Percentiles rank a stretch among this genome's conserved stretches.
Conservation (phyloP, 2,113 vertebrate genomes). For the Chlamydotis undulata region DNA sequence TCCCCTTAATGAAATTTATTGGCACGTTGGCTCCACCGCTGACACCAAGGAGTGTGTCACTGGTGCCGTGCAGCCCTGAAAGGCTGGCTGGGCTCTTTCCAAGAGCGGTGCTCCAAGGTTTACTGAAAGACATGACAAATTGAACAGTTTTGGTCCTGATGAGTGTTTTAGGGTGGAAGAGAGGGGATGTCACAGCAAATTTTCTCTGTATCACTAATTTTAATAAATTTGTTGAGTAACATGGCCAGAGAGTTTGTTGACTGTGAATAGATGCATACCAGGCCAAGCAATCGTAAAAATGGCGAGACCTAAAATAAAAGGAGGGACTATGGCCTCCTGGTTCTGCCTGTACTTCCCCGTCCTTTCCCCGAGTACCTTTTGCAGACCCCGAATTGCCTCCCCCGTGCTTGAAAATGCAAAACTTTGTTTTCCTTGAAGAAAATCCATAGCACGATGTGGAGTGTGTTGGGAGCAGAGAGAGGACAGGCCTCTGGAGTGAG, state of each 20-base stretch:
- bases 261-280: not conserved
- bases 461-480: not conserved
- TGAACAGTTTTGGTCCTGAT: not conserved
- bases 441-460: rapidly evolving
- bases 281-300: not conserved
- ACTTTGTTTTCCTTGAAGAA: not conserved
- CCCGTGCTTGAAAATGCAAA: not conserved
- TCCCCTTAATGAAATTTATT: constrained; percentile 21
- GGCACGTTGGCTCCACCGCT: not conserved
- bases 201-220: not conserved
- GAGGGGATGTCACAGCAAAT: not conserved
- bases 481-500: not conserved
- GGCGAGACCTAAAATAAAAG: not conserved
- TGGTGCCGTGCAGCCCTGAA: not conserved
- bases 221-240: not conserved
- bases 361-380: not conserved
- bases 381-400: not conserved
- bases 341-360: not conserved
- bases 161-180: not conserved
- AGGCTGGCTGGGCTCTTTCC: not conserved
- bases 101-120: not conserved
- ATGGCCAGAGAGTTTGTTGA: not conserved
- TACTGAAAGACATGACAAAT: not conserved
- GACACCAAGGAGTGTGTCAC: not conserved
- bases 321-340: not conserved